phyloP scores from a whole-genome alignment of 2,113 vertebrate species.

The Chrysemys picta region DNA sequence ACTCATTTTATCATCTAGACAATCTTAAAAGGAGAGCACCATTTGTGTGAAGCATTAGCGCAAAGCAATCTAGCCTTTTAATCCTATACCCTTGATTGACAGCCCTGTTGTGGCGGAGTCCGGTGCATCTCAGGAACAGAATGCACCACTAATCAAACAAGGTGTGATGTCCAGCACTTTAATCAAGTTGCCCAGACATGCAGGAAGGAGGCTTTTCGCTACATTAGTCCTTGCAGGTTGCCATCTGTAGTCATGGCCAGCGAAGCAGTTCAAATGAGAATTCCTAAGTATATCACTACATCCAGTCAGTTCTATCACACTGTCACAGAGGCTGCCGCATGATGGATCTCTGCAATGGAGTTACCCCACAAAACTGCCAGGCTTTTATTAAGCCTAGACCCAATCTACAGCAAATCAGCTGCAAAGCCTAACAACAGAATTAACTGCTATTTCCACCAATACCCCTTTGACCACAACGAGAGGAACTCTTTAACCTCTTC shows the following conservation, averaged over 20 bases:
- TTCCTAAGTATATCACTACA: rapidly evolving
- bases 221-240: background rate
- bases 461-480: background rate
- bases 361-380: background rate
- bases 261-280: background rate
- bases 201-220: background rate
- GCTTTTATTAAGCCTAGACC: conserved; percentile 2
- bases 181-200: background rate
- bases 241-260: background rate
- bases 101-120: background rate
- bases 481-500: background rate
- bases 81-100: conserved; percentile 24
- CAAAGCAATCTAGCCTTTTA: conserved; percentile 43
- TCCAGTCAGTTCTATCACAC: rapidly evolving
- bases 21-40: conserved; percentile 12
- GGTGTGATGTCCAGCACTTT: rapidly evolving
- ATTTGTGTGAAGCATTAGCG: background rate
- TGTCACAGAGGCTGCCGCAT: rapidly evolving
- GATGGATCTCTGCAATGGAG: background rate
- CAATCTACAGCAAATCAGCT: conserved; percentile 27
- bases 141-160: conserved; percentile 21
- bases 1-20: conserved; percentile 39
- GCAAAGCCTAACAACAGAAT: conserved; percentile 30
- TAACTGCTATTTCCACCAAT: conserved; percentile 36
- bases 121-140: background rate